A percentile compares a stretch with the other conserved stretches of the same genome.
phyloP scores from a whole-genome alignment of 2,797 vertebrate genomes.

The Pangasius macronema region DNA sequence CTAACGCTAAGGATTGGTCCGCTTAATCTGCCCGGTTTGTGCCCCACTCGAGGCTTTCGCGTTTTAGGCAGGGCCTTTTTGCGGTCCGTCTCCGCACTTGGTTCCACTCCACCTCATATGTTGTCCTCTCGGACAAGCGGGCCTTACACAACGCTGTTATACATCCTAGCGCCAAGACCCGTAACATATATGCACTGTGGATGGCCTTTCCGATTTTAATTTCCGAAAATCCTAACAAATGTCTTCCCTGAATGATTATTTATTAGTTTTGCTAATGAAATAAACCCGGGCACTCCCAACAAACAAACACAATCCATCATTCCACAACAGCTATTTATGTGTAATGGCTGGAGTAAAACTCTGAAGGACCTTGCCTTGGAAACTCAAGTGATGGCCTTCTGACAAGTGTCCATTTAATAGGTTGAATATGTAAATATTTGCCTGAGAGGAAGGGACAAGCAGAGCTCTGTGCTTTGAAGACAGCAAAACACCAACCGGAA shows the following conservation, averaged over 20 bases:
- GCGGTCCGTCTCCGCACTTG: too few relatives aligned
- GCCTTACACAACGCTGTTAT: too few relatives aligned
- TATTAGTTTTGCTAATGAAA: slow-evolving; percentile 59
- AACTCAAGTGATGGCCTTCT: slow-evolving; percentile 58
- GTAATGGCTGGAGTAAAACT: slow-evolving; percentile 36
- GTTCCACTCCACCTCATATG: too few relatives aligned
- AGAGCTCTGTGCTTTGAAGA: slow-evolving; percentile 66
- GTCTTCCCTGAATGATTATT: slow-evolving; percentile 44
- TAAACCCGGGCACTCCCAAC: slow-evolving; percentile 64
- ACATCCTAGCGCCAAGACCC: too few relatives aligned
- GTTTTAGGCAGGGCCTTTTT: too few relatives aligned
- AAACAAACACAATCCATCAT: slow-evolving; percentile 67
- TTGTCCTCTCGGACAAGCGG: too few relatives aligned
- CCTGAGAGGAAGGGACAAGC: slow-evolving; percentile 40
- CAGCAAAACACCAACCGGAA: slow-evolving; percentile 63
- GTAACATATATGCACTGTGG: not conserved
- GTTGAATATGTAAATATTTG: slow-evolving; percentile 76
- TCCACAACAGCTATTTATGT: slow-evolving; percentile 52
- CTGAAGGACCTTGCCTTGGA: slow-evolving; percentile 55
- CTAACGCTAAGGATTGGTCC: too few relatives aligned
- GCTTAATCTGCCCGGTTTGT: too few relatives aligned
- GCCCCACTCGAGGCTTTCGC: too few relatives aligned
- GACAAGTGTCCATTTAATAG: slow-evolving; percentile 68
- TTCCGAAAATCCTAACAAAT: slow-evolving; percentile 24
- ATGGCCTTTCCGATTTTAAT: slow-evolving; percentile 4